Evolutionary conservation across 2,797 vertebrate species (phyloP).

Genomic region (Sebastes diploproa): DNA sequence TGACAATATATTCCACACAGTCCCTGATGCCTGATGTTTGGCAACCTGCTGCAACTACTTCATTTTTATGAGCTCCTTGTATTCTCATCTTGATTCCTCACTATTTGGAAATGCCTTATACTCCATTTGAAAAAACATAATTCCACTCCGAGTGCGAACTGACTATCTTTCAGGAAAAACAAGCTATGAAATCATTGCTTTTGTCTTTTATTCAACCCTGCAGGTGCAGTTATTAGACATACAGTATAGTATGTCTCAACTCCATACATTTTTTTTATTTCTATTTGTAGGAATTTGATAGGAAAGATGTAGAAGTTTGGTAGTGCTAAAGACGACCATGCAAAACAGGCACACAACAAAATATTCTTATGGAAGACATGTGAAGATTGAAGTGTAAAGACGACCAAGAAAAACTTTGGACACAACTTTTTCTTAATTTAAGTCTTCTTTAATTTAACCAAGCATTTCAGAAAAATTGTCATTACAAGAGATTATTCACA

Average conservation of each 20-base stretch:
- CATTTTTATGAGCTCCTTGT: neutral
- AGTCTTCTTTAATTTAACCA: neutral
- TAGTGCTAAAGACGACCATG: neutral
- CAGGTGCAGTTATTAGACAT: neutral
- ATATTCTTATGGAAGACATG: neutral
- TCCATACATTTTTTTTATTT: neutral
- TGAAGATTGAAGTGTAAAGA: neutral
- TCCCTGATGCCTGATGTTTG: neutral
- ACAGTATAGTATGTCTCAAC: neutral
- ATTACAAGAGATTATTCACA: neutral
- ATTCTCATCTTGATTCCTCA: neutral
- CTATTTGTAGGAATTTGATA: constrained; percentile 3
- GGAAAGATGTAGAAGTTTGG: neutral
- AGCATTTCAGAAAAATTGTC: neutral
- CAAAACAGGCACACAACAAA: neutral
- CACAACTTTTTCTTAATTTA: neutral
- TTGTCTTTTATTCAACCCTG: constrained; percentile 10
- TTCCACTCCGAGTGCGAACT: constrained; percentile 8
- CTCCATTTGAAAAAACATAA: constrained; percentile 15
- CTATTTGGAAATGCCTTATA: constrained; percentile 29
- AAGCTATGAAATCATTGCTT: neutral
- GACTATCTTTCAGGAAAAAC: constrained; percentile 44
- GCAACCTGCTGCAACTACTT: neutral
- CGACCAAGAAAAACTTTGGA: neutral
- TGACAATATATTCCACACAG: neutral